phyloP scores from a whole-genome alignment of 1,140 invertebrate species.

The Drosophila repletoides region DNA sequence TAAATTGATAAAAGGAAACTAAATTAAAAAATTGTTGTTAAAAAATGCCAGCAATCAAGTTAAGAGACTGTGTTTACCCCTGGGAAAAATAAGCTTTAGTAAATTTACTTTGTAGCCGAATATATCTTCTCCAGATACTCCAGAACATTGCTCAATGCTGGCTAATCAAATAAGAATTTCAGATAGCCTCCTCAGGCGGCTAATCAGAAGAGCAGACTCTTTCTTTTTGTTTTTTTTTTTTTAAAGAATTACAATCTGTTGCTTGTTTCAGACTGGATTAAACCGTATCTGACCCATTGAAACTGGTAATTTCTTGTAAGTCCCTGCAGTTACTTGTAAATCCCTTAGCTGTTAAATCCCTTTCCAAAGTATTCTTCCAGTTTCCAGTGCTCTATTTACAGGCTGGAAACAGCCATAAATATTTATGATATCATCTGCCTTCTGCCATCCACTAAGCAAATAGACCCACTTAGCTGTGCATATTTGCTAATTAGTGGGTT shows the following conservation, averaged over 20 bases:
- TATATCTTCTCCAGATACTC: too few relatives aligned
- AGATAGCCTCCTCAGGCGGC: too few relatives aligned
- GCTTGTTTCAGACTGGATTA: neutral
- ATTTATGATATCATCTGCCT: conserved; percentile 59
- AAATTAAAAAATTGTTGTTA: conserved; percentile 30
- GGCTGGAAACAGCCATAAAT: neutral
- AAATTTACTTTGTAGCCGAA: too few relatives aligned
- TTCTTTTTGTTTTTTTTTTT: neutral
- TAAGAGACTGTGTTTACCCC: conserved; percentile 14
- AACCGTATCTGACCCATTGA: conserved; percentile 3
- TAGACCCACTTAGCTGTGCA: conserved; percentile 37
- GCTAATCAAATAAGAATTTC: too few relatives aligned
- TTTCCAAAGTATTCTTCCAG: neutral
- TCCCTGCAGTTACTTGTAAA: neutral
- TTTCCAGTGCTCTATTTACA: neutral
- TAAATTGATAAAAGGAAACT: conserved; percentile 49
- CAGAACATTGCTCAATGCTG: too few relatives aligned
- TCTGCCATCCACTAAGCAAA: conserved; percentile 28
- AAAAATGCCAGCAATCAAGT: conserved; percentile 17
- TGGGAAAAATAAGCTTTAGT: neutral
- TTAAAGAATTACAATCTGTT: conserved; percentile 7
- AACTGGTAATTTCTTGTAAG: conserved; percentile 58
- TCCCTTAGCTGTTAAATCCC: neutral
- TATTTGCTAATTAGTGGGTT: conserved; percentile 65
- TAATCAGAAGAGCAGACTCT: too few relatives aligned